Conservation (phyloP, 1,140 invertebrate genomes). For the Saccostrea glomerata region DNA sequence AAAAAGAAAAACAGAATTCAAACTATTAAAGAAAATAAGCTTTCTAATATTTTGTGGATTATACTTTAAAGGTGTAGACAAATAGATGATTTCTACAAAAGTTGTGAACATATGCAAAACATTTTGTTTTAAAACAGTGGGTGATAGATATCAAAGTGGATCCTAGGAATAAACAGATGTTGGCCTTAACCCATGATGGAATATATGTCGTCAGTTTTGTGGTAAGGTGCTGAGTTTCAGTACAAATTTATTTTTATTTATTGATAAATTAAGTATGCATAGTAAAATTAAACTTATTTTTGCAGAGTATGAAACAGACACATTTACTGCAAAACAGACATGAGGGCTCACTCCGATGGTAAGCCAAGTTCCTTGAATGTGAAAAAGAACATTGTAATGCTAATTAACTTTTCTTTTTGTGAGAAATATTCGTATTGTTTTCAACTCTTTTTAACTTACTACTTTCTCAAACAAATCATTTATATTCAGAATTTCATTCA, state of each 20-base stretch:
- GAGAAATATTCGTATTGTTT: not conserved
- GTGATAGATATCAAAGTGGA: slow-evolving; percentile 59
- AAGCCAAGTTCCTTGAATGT: not conserved
- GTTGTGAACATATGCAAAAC: not conserved
- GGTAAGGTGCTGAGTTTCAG: slow-evolving; percentile 37
- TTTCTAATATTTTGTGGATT: too few relatives aligned
- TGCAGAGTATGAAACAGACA: slow-evolving; percentile 58
- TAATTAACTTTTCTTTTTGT: not conserved
- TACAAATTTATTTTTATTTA: not conserved
- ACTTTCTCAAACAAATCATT: not conserved
- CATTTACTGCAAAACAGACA: slow-evolving; percentile 57
- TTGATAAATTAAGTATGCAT: not conserved
- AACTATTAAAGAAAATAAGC: too few relatives aligned
- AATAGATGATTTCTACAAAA: too few relatives aligned
- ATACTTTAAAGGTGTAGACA: too few relatives aligned
- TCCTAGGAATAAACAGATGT: slow-evolving; percentile 51
- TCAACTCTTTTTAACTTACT: not conserved
- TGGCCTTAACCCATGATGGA: slow-evolving; percentile 53
- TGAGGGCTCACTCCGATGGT: slow-evolving; percentile 57
- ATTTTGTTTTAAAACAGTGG: slow-evolving; percentile 54
- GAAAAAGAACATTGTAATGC: too few relatives aligned
- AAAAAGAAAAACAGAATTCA: too few relatives aligned
- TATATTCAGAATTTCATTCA: too few relatives aligned
- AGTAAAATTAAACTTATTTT: not conserved
- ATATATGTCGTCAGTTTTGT: slow-evolving; percentile 58